A percentile compares a stretch with the other conserved stretches of the same genome.
phyloP scores from a whole-genome alignment of 1,140 invertebrate species.

The Cylas formicarius region DNA sequence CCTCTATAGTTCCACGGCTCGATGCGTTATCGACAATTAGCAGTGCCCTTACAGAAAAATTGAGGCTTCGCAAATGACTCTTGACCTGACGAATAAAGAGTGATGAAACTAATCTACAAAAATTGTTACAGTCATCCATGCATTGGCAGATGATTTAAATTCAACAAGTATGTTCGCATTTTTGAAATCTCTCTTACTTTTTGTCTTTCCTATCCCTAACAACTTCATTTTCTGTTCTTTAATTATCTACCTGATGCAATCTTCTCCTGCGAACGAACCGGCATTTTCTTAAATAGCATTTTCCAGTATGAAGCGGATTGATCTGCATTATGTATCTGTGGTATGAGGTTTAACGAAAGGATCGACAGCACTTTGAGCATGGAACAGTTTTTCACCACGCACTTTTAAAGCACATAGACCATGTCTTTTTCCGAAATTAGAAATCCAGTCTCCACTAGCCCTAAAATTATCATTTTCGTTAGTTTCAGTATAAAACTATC shows the following conservation, averaged over 20 bases:
- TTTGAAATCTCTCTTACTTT: no score
- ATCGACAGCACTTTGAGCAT: slow-evolving; percentile 3
- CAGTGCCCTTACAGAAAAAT: slow-evolving; percentile 8
- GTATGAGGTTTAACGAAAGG: slow-evolving; percentile 7
- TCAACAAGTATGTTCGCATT: no score
- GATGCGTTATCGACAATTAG: slow-evolving; percentile 8
- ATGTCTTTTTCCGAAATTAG: slow-evolving; percentile 8
- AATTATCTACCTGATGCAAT: no score
- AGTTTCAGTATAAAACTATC: no score
- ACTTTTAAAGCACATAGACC: slow-evolving; percentile 10
- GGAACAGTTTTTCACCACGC: slow-evolving; percentile 8
- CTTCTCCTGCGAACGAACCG: no score
- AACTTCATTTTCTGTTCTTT: slow-evolving; percentile 12
- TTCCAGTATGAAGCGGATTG: no score
- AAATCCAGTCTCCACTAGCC: slow-evolving; percentile 17
- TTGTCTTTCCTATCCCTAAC: slow-evolving; percentile 5
- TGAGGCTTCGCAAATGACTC: slow-evolving; percentile 9
- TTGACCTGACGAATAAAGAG: slow-evolving; percentile 10
- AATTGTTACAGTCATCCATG: slow-evolving; percentile 4
- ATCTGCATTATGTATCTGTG: slow-evolving; percentile 7
- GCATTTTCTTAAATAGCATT: no score
- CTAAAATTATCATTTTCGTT: slow-evolving; percentile 9
- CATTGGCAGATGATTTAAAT: no score
- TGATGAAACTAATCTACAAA: slow-evolving; percentile 5
- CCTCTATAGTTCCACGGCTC: slow-evolving; percentile 4